Evolutionary conservation across 2,113 vertebrate species (phyloP), one percentile per base, ranked within the genome.

Genomic region (Nesoenas mayeri): DNA sequence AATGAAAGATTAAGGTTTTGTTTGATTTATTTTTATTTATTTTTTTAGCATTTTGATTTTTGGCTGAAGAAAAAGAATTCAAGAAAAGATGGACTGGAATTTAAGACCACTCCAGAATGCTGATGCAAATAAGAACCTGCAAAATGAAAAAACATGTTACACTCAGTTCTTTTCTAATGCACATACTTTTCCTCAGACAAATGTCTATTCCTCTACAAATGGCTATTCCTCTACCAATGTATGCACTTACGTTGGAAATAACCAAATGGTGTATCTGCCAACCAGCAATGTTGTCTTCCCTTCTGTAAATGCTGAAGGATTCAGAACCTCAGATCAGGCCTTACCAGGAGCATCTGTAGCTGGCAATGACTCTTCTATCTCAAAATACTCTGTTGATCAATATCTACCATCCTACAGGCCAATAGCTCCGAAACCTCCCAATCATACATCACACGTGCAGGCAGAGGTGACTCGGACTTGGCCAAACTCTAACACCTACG

Each of bases 71-170:
- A 86, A 82, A 95, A 65, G 61, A 80, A 42, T 70, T 64, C 20
- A 69, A 47, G 66, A 78, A 51, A 93, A 84, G 32, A 98, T 98
- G 98, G 97, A 97, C 79, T 98, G 98, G 98, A 98, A 96, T 82
- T 36, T 38, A 78, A 96, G 96, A 36, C 84, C 92, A 38, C 78
- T 84, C 24, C 87, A 89, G 71, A 85, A 93, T 47, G 10, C 64
- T 26, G 73, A 67, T 57, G 58, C 61, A 11, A 95, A 89, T 42
- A 86, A 78, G 13, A 91, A 91, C 28, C 50, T 77, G 15, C 93
- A 85, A 77, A 85, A 11, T 34, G 69, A 89, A 93, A 47, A 50
- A 94, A 31, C 58, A 3, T 66, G 88, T 97, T 93, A 91, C 38
- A n/a, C 21, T 71, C 97, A 62, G 15, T 51, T 85, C 26, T 36